Percentiles rank a stretch among this genome's conserved stretches.
Evolutionary conservation across 2,797 vertebrate species (phyloP).

Genomic region (Manis crassicaudata): DNA sequence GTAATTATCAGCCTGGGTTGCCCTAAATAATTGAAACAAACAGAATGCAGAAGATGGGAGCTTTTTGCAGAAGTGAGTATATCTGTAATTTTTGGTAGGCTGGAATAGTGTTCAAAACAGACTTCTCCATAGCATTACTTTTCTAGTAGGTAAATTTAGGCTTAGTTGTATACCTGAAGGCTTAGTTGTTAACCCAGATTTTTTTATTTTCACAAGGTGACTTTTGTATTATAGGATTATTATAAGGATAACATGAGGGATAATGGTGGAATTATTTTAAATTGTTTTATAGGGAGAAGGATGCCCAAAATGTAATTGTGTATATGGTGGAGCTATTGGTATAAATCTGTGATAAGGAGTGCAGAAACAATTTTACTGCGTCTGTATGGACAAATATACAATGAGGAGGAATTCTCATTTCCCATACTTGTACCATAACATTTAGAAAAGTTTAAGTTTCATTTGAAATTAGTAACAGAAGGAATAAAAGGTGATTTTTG

Average conservation of each 20-base stretch:
- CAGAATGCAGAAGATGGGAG: conserved; percentile 71
- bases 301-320: background rate
- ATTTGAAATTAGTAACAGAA: background rate
- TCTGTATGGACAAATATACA: background rate
- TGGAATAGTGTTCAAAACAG: conserved; percentile 40
- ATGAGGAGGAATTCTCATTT: background rate
- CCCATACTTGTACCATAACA: background rate
- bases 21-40: conserved; percentile 85
- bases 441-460: conserved; percentile 16
- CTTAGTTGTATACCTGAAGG: background rate
- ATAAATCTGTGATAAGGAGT: conserved; percentile 12
- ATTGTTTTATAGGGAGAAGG: background rate
- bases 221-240: conserved; percentile 1
- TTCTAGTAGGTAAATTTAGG: conserved; percentile 31
- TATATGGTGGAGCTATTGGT: background rate
- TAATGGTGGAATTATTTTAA: conserved; percentile 34
- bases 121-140: background rate
- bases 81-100: conserved; percentile 33
- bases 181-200: conserved; percentile 18
- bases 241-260: background rate
- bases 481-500: conserved; percentile 31
- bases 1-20: conserved; percentile 86
- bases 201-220: conserved; percentile 42
- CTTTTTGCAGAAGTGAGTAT: conserved; percentile 28
- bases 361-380: background rate